Evolutionary conservation across 2,797 vertebrate species (phyloP), one percentile per base, ranked within the genome.

Genomic region (Alauda arvensis): DNA sequence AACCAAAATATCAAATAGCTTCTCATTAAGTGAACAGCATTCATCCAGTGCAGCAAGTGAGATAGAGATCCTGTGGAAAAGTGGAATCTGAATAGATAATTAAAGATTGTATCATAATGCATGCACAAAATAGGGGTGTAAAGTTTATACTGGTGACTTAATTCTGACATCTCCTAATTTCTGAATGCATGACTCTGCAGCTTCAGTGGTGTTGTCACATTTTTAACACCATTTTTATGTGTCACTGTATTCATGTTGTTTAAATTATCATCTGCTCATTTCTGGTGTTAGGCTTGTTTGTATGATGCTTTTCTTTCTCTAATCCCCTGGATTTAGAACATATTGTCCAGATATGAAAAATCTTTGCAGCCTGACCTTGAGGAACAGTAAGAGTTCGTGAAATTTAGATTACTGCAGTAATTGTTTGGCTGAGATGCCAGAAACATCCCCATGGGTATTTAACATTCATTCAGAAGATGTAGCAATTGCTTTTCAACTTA

Each of bases 381-480:
- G 87, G 68, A 93, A 95, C 52, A 93, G 61, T 46, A 61, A 70
- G 46, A 92, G 53, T 95, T 91, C 90, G 74, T 93, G 42, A 85
- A 89, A 95, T 89, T 94, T 85, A 95, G 83, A 95, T 92, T 89
- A 94, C 77, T 75, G 61, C 62, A 91, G 87, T 92, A 96, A 94
- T 88, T 92, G 87, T 94, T 94, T 89, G 78, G 83, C 87, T 81
- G 28, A 88, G 78, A 89, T 79, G 76, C 84, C 82, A 87, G 40
- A 79, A 84, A 81, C 55, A 61, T 85, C 83, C 87, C 78, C 74
- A 51, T 45, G 65, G 48, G 45, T 79, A 91, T 81, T 91, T 88
- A 85, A 52, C 62, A 85, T 88, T 88, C n/a, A 63, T 78, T 85
- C 74, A 81, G 51, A 77, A 87, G 65, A 82, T 26, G 43, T 31